phyloP scores from a whole-genome alignment of 2,797 vertebrate genomes.

The Diplodus sargus region DNA sequence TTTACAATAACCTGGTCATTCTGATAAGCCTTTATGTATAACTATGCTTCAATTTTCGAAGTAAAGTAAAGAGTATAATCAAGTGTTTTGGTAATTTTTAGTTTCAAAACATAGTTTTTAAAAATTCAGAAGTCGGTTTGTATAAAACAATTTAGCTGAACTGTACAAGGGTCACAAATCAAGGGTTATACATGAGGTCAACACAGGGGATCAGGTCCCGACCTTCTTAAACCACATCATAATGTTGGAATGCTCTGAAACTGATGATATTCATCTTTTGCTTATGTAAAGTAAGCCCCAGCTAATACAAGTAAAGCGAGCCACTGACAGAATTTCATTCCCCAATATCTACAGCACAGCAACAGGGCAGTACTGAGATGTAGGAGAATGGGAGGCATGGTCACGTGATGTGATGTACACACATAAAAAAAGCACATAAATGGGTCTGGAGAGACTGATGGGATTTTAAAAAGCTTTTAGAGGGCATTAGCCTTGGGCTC shows the following conservation, averaged over 20 bases:
- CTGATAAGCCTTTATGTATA: background rate
- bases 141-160: constrained; percentile 3
- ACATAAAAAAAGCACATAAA: constrained; percentile 80
- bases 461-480: constrained; percentile 88
- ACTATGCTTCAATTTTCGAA: background rate
- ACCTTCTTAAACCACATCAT: constrained; percentile 25
- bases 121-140: background rate
- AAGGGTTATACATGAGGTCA: constrained; percentile 11
- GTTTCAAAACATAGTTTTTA: background rate
- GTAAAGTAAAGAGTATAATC: background rate
- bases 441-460: constrained; percentile 82
- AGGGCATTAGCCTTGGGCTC: constrained; percentile 85
- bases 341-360: constrained; percentile 45
- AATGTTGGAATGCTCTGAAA: constrained; percentile 8
- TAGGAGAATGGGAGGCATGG: constrained; percentile 71
- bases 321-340: constrained; percentile 24
- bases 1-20: background rate
- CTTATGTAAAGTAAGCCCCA: constrained; percentile 35
- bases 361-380: constrained; percentile 62
- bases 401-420: constrained; percentile 79
- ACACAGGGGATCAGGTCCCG: background rate
- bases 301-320: constrained; percentile 29
- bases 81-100: too few relatives aligned
- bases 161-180: background rate
- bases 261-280: background rate